phyloP scores from a whole-genome alignment of 2,797 vertebrate species.

The Catamblyrhynchus diadema region DNA sequence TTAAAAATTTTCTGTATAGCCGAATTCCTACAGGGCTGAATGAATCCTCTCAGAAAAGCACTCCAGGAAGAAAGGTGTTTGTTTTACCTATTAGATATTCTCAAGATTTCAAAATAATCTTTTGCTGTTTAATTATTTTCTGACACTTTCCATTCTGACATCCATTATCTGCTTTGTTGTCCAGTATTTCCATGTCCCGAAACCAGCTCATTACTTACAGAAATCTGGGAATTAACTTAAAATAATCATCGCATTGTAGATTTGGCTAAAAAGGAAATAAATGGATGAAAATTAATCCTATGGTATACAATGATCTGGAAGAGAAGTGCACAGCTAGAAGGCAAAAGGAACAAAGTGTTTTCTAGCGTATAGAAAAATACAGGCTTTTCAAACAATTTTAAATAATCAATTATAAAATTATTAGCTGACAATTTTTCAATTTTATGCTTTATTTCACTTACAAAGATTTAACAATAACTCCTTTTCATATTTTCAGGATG shows the following conservation, averaged over 20 bases:
- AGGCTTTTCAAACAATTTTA: not conserved
- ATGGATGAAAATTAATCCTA: not conserved
- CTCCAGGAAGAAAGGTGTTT: not conserved
- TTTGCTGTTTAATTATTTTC: not conserved
- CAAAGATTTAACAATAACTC: constrained; percentile 20
- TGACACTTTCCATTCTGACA: not conserved
- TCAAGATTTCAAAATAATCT: not conserved
- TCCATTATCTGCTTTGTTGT: not conserved
- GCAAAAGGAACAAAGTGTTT: not conserved
- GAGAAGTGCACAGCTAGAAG: not conserved
- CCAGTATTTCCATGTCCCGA: not conserved
- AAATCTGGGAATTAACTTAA: not conserved
- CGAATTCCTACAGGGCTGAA: not conserved
- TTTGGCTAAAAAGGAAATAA: not conserved
- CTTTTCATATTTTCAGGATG: constrained; percentile 25
- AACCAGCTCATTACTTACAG: not conserved
- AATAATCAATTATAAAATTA: not conserved
- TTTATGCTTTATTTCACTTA: constrained; percentile 17
- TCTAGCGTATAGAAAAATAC: not conserved
- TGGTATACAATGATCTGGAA: not conserved
- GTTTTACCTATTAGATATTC: not conserved
- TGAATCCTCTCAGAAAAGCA: not conserved
- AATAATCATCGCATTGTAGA: not conserved
- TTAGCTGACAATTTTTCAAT: not conserved
- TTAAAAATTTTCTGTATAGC: not conserved